These are phyloP conservation scores for Lithophane socia DNA, from an alignment of 2,888 invertebrate genomes.

Conservation along the genomic window DNA sequence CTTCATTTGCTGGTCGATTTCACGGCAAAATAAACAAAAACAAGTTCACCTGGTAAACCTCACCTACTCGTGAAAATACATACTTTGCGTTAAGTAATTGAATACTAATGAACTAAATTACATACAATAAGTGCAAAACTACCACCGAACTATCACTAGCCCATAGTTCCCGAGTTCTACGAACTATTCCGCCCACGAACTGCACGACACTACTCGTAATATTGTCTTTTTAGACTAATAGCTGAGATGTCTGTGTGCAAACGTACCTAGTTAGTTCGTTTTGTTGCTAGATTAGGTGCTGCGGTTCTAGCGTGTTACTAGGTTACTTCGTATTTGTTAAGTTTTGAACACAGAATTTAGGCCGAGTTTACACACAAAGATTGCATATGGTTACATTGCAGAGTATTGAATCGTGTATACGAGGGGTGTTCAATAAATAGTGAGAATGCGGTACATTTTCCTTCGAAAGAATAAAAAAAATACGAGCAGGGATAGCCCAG, in stretches of 20 bases:
- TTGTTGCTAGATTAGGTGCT: conserved; percentile 37
- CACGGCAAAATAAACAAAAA: background rate
- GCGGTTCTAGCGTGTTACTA: conserved; percentile 20
- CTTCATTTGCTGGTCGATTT: background rate
- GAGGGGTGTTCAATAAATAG: too few species aligned
- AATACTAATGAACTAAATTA: conserved; percentile 9
- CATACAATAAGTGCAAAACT: background rate
- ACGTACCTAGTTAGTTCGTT: conserved; percentile 43
- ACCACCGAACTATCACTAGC: background rate
- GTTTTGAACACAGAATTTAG: background rate
- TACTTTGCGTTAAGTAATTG: background rate
- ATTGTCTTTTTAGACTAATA: conserved; percentile 48
- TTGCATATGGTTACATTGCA: background rate
- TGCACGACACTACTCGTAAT: conserved; percentile 30
- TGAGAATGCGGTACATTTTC: too few species aligned
- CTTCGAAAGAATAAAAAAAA: too few species aligned
- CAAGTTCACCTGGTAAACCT: too few species aligned
- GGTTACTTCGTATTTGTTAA: conserved; percentile 6
- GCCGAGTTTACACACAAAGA: background rate
- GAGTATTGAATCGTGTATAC: background rate
- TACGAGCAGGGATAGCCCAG: too few species aligned
- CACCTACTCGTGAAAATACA: background rate
- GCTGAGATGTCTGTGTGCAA: conserved; percentile 38
- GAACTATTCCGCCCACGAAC: conserved; percentile 10
- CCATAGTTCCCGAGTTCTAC: conserved; percentile 4